Conservation (phyloP, 1,140 invertebrate genomes). For the Diachasmimorpha longicaudata region DNA sequence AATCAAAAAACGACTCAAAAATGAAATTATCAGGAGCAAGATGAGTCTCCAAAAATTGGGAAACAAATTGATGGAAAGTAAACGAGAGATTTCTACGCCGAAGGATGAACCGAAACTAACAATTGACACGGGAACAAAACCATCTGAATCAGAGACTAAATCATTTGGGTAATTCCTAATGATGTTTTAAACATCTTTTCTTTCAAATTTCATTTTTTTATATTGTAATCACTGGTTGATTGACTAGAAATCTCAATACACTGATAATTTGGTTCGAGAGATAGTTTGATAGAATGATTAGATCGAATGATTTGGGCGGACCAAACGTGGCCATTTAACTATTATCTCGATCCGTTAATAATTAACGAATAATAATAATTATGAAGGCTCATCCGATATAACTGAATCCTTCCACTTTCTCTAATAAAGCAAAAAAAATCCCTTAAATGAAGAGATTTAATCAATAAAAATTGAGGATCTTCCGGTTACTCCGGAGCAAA, state of each 20-base stretch:
- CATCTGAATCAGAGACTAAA: not conserved
- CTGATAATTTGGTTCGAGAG: too few relatives aligned
- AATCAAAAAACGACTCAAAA: not conserved
- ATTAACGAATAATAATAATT: too few relatives aligned
- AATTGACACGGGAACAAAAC: not conserved
- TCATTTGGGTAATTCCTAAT: not conserved
- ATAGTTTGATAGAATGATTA: too few relatives aligned
- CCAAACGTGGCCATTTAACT: too few relatives aligned
- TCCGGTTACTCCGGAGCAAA: too few relatives aligned
- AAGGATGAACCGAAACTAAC: slow-evolving; percentile 11
- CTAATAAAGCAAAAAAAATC: too few relatives aligned
- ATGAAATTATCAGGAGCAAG: not conserved
- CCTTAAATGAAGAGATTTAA: too few relatives aligned
- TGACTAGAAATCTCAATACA: not conserved
- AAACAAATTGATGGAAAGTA: not conserved
- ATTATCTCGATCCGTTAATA: too few relatives aligned
- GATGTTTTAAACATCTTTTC: not conserved
- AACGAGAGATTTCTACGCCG: not conserved
- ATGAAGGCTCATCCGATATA: too few relatives aligned
- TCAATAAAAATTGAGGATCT: too few relatives aligned
- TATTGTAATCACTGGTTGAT: not conserved
- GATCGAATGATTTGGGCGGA: too few relatives aligned
- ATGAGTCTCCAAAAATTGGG: not conserved
- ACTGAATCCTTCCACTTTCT: too few relatives aligned
- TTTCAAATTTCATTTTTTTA: not conserved